Percentiles rank a stretch among this genome's conserved stretches.
These are phyloP conservation scores for Zaprionus bogoriensis DNA, from an alignment of 2,888 invertebrate genomes.

Conservation along the genomic window DNA sequence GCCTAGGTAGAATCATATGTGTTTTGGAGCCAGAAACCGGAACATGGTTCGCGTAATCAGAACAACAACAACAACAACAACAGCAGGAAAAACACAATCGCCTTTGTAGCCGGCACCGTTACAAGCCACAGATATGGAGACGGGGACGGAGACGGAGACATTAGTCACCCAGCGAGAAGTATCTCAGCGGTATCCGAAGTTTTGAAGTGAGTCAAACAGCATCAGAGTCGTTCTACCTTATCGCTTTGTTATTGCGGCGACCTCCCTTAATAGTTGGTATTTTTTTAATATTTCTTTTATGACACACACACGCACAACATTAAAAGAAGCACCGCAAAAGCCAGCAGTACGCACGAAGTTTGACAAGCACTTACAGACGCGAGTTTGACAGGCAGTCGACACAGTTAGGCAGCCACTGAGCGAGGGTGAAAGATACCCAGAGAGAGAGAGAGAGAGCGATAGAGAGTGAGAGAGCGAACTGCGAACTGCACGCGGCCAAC, in stretches of 20 bases:
- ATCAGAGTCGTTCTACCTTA: conserved; percentile 4
- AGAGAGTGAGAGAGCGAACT: not conserved
- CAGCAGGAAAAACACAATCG: conserved; percentile 7
- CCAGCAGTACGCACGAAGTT: not conserved
- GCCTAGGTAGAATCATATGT: not conserved
- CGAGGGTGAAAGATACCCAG: not conserved
- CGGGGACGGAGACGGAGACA: conserved; percentile 2
- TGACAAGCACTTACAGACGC: conserved; percentile 33
- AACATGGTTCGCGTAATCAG: too few relatives aligned
- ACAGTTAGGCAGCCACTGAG: conserved; percentile 28
- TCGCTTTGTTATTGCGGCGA: not conserved
- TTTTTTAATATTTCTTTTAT: conserved; percentile 9
- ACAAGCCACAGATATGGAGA: conserved; percentile 13
- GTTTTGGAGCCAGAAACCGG: conserved; percentile 10
- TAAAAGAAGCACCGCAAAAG: not conserved
- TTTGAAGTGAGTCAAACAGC: conserved; percentile 34
- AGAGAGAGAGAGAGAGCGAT: not conserved
- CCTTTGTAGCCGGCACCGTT: conserved; percentile 46
- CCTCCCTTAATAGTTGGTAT: conserved; percentile 33
- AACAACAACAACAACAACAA: not conserved
- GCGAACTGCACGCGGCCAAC: conserved; percentile 55
- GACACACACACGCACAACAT: not conserved
- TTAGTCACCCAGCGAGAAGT: conserved; percentile 47
- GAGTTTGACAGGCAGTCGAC: conserved; percentile 21
- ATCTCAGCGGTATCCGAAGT: not conserved